Base-by-base conservation (phyloP, 2,113 vertebrate species). In the Urocitellus parryii region DNA sequence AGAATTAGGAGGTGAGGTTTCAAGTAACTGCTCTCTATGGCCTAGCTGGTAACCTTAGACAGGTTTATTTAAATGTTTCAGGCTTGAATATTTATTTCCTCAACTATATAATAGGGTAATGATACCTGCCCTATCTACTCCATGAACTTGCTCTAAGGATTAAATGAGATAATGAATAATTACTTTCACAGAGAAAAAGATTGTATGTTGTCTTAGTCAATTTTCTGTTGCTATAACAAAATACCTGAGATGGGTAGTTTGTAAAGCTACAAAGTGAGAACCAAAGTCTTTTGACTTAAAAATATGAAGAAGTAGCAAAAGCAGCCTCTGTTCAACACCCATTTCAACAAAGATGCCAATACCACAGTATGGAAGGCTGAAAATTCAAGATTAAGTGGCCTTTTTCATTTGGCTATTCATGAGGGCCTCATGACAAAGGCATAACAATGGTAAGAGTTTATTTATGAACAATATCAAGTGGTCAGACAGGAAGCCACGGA, bases 121-220 rank as follows among this genome's bases (percentile, higher is more conserved):
- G 63, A 84, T 32, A 56, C 58, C 51, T 85, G 8, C 65, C 24
- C 22, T 65, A 12, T 58, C 42, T 80, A 63, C 48, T 73, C 51
- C 22, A 97, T n/a, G 24, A n/a, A 78, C 16, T 63, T 78, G 37
- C 10, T 2, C 0, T 68, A 42, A 37, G 12, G 6, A 82, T 70
- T 37, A 92, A 81, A 85, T 80, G 48, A 92, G 67, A 94, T 48
- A 37, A 61, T 18, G 5, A 86, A 76, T 14, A 39, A 3, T 56
- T 92, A 53, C 17, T 95, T 97, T 61, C 27, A 91, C 45, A 82
- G 45, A 92, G 51, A 72, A 90, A 90, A 92, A 53, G 8, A 58
- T 8, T 42, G 0, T 13, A 67, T 29, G 3, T 7, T 25, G 5
- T 37, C 81, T 77, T 76, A 51, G 34, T 53, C 80, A 8, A 18